Conservation (phyloP, 2,113 vertebrate species). For the Carollia perspicillata region DNA sequence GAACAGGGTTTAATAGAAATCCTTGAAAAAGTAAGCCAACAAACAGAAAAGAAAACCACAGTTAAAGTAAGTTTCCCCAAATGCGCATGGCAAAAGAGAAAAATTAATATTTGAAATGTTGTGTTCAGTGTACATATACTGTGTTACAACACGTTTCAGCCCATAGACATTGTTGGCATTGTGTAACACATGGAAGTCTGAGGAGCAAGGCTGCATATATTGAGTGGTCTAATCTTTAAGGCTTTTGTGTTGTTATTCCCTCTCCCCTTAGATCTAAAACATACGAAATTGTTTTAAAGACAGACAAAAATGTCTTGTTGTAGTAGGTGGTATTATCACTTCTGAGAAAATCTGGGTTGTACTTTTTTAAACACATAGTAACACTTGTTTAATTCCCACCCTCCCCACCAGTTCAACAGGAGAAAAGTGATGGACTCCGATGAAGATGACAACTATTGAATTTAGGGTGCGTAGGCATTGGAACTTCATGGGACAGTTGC, state of each 20-base stretch:
- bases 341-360: constrained; percentile 11
- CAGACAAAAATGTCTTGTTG: background rate
- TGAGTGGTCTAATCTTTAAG: background rate
- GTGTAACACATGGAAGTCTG: background rate
- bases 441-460: constrained; percentile 90
- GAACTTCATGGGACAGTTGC: constrained; percentile 40
- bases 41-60: constrained; percentile 97
- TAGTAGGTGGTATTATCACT: background rate
- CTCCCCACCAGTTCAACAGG: constrained; percentile 91
- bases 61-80: constrained; percentile 87
- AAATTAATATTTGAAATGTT: background rate
- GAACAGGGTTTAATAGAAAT: constrained; percentile 98
- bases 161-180: background rate
- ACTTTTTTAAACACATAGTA: background rate
- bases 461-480: constrained; percentile 62
- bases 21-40: constrained; percentile 97
- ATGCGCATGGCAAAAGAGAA: background rate
- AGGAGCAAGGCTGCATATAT: background rate
- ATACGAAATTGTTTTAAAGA: constrained; percentile 4
- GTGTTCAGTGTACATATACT: background rate
- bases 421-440: constrained; percentile 97
- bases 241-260: background rate
- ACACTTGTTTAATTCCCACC: background rate
- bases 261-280: background rate
- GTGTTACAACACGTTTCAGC: background rate